Conservation (phyloP, 2,888 invertebrate genomes). For the Chorisops tibialis region DNA sequence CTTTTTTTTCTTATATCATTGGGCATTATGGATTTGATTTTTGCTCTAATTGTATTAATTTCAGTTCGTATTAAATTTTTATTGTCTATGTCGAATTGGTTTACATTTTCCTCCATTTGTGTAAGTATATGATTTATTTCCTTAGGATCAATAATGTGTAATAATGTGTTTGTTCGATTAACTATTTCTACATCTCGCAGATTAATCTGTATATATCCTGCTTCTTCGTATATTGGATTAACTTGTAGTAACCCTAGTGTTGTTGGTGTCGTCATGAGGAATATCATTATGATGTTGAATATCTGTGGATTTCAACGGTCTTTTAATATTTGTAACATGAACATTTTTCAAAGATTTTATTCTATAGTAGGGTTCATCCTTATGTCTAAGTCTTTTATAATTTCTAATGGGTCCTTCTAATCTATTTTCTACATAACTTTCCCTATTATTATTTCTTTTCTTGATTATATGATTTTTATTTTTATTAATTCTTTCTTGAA, state of each 20-base stretch:
- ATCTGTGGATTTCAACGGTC: constrained; percentile 29
- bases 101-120: too few species aligned
- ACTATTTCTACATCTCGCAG: too few species aligned
- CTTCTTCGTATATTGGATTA: too few species aligned
- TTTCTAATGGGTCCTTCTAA: constrained; percentile 25
- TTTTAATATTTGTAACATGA: constrained; percentile 29
- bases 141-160: too few species aligned
- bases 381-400: constrained; percentile 30
- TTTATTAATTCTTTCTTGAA: constrained; percentile 4
- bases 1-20: too few species aligned
- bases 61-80: constrained; percentile 12
- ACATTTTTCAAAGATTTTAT: constrained; percentile 24
- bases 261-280: constrained; percentile 20
- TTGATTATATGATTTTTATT: constrained; percentile 24
- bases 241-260: constrained; percentile 17
- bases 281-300: constrained; percentile 21
- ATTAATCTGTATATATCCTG: too few species aligned
- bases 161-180: too few species aligned
- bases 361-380: constrained; percentile 29
- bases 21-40: too few species aligned
- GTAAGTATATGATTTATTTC: too few species aligned
- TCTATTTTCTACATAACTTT: constrained; percentile 27
- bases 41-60: constrained; percentile 29
- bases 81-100: constrained; percentile 24
- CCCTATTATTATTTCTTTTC: constrained; percentile 22